Evolutionary conservation across 1,140 invertebrate species (phyloP).

Genomic region (Conus ventricosus): DNA sequence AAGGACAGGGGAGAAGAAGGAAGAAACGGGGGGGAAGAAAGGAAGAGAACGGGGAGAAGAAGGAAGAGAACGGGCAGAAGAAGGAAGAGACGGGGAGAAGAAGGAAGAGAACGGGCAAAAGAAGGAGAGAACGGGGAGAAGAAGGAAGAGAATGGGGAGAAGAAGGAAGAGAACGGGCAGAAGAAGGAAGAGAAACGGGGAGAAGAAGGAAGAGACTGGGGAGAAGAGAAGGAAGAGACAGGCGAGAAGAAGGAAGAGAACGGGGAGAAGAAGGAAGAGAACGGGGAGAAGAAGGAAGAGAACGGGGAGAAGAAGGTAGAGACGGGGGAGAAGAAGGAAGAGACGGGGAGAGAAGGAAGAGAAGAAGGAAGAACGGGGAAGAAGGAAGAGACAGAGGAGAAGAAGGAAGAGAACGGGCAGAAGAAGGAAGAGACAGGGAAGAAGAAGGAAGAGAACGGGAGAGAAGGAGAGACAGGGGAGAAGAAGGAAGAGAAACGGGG

Average conservation of each 20-base stretch:
- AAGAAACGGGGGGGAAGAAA: neutral
- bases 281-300: too few relatives aligned
- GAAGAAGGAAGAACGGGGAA: too few relatives aligned
- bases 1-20: neutral
- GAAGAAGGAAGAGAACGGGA: too few relatives aligned
- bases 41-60: neutral
- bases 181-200: neutral
- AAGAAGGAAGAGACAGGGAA: too few relatives aligned
- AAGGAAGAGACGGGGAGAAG: neutral
- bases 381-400: too few relatives aligned
- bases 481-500: too few relatives aligned
- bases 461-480: too few relatives aligned
- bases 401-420: too few relatives aligned
- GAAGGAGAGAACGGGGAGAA: neutral
- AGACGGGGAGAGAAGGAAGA: too few relatives aligned
- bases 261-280: too few relatives aligned
- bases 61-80: neutral
- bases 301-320: too few relatives aligned
- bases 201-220: neutral
- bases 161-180: neutral
- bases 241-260: neutral
- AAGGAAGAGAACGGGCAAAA: neutral
- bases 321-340: too few relatives aligned
- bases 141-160: neutral
- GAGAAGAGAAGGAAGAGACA: neutral